phyloP scores from a whole-genome alignment of 2,113 vertebrate genomes.

The Synchiropus splendidus region DNA sequence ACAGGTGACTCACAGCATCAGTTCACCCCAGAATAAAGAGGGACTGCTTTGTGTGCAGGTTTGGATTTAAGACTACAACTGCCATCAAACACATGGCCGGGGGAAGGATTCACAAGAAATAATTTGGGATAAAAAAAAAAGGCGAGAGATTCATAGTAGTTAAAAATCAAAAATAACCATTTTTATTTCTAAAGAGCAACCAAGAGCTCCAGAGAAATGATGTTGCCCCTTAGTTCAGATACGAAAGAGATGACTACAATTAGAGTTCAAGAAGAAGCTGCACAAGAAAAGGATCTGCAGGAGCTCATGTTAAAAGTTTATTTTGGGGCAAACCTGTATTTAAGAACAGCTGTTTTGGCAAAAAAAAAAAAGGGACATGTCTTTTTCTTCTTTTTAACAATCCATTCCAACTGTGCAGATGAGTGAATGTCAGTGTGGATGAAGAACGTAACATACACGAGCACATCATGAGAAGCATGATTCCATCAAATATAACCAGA shows the following conservation, averaged over 20 bases:
- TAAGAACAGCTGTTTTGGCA: slow-evolving; percentile 1
- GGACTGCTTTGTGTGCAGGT: background rate
- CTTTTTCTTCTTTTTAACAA: too few species aligned
- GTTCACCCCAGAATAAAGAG: slow-evolving; percentile 22
- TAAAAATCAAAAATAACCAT: too few species aligned
- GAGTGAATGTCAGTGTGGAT: slow-evolving; percentile 15
- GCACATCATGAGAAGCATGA: slow-evolving; percentile 4
- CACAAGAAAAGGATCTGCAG: too few species aligned
- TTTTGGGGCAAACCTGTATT: slow-evolving; percentile 32
- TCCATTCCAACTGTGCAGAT: slow-evolving; percentile 4
- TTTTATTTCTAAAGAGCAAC: too few species aligned
- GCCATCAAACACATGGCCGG: too few species aligned
- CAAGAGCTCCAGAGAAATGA: too few species aligned
- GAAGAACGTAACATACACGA: too few species aligned
- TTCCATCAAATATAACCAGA: slow-evolving; percentile 13
- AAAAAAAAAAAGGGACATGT: background rate
- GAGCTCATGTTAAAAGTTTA: background rate
- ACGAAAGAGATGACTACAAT: too few species aligned
- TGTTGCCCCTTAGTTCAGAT: too few species aligned
- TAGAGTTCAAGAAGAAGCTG: too few species aligned
- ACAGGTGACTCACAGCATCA: slow-evolving; percentile 16
- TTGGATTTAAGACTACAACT: background rate
- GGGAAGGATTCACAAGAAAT: too few species aligned
- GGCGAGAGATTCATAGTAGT: too few species aligned
- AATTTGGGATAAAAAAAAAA: background rate